Conservation (phyloP, 2,797 vertebrate genomes). For the Sebastes melanostomus region DNA sequence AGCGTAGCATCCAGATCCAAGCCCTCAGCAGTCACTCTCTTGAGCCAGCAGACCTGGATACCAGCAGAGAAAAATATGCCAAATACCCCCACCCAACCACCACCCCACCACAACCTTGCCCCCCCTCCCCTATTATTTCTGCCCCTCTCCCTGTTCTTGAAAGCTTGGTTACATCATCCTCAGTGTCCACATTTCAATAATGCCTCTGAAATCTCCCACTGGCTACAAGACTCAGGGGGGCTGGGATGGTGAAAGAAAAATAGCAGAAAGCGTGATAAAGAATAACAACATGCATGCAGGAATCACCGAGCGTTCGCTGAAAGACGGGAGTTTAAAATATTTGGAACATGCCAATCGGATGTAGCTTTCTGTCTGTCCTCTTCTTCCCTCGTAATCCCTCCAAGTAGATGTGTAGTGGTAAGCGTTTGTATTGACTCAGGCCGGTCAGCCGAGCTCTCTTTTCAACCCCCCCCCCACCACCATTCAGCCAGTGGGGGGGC, state of each 20-base stretch:
- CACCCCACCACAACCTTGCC: slow-evolving; percentile 18
- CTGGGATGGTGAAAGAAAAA: slow-evolving; percentile 34
- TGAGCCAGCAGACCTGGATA: slow-evolving; percentile 78
- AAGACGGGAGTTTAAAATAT: slow-evolving; percentile 38
- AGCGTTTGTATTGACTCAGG: slow-evolving; percentile 74
- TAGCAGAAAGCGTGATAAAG: slow-evolving; percentile 47
- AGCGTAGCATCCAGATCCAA: slow-evolving; percentile 70
- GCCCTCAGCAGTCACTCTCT: slow-evolving; percentile 71
- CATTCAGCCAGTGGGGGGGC: slow-evolving; percentile 57
- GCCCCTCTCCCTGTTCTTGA: slow-evolving; percentile 66
- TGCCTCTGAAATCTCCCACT: slow-evolving; percentile 68
- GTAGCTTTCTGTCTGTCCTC: slow-evolving; percentile 45
- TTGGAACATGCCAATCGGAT: slow-evolving; percentile 50
- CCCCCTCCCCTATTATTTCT: slow-evolving; percentile 62
- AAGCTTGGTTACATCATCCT: slow-evolving; percentile 77
- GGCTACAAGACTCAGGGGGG: slow-evolving; percentile 28
- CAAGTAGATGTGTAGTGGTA: slow-evolving; percentile 59
- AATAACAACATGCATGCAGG: slow-evolving; percentile 25
- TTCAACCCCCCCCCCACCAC: slow-evolving; percentile 46
- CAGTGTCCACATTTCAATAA: slow-evolving; percentile 75
- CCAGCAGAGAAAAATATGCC: slow-evolving; percentile 66
- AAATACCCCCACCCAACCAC: slow-evolving; percentile 47
- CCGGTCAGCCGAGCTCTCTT: slow-evolving; percentile 67
- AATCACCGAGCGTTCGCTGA: slow-evolving; percentile 34
- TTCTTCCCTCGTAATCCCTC: slow-evolving; percentile 57